Conservation (phyloP, 2,888 invertebrate genomes). For the Eurois occulta region DNA sequence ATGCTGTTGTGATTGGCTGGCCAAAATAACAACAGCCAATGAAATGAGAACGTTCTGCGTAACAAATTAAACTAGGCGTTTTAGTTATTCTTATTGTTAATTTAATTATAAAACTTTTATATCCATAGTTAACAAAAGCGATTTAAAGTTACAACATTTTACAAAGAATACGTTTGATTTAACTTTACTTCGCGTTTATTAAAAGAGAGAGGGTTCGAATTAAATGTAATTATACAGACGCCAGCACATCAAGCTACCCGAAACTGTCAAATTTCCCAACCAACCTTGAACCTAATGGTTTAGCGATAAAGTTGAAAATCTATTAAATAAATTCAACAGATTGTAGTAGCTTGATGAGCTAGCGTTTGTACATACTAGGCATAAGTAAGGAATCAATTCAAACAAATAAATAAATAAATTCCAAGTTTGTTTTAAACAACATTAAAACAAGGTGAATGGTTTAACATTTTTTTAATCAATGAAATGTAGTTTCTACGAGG, state of each 20-base stretch:
- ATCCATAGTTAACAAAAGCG: not conserved
- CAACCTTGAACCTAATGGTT: no score
- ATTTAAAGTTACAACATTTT: not conserved
- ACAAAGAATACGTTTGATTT: not conserved
- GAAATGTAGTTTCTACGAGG: not conserved
- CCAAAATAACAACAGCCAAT: not conserved
- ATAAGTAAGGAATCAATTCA: slow-evolving; percentile 1
- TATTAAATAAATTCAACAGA: no score
- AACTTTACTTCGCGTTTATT: not conserved
- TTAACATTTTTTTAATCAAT: not conserved
- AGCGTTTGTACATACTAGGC: no score
- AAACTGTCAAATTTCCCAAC: no score
- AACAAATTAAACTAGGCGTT: not conserved
- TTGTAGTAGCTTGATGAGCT: no score
- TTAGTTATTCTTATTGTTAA: not conserved
- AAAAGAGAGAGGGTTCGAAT: not conserved
- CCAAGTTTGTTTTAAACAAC: not conserved
- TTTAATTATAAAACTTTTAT: not conserved
- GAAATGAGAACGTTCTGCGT: slow-evolving; percentile 1
- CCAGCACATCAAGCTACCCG: no score
- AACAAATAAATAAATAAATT: no score
- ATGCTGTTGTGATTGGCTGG: not conserved
- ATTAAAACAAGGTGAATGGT: not conserved
- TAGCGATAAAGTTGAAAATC: no score
- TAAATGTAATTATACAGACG: no score